These are phyloP conservation scores for Micrastur ruficollis DNA, from an alignment of 2,797 vertebrate genomes.

Conservation along the genomic window DNA sequence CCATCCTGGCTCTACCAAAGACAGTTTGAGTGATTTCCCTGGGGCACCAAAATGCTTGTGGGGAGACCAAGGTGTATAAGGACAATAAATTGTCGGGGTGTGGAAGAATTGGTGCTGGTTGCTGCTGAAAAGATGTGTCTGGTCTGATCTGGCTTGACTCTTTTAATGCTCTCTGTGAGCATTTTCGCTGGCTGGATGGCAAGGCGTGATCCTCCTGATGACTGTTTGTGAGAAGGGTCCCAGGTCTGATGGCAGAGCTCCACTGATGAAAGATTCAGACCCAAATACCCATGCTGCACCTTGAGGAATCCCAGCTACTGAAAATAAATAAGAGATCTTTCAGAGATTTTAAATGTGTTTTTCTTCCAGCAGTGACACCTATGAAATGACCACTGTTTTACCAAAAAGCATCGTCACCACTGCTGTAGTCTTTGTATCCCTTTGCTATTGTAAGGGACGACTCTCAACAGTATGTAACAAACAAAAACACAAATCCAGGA, in stretches of 20 bases:
- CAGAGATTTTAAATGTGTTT: neutral
- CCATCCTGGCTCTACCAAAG: neutral
- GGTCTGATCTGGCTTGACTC: neutral
- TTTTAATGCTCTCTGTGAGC: neutral
- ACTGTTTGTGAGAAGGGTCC: neutral
- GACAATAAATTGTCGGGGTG: neutral
- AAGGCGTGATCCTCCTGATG: neutral
- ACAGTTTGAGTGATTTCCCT: neutral
- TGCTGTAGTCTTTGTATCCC: neutral
- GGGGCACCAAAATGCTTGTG: neutral
- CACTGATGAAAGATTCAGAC: neutral
- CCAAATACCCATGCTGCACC: neutral
- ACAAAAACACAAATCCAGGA: neutral
- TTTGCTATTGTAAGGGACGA: neutral
- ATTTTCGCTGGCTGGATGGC: neutral
- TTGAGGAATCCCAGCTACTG: neutral
- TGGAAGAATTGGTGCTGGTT: neutral
- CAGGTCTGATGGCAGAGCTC: neutral
- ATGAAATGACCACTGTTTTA: neutral
- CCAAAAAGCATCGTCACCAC: neutral
- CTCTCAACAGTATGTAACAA: neutral
- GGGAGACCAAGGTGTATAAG: neutral
- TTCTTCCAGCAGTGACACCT: neutral
- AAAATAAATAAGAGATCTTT: neutral
- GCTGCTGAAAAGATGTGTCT: neutral